Percentiles rank a stretch among this genome's conserved stretches.
phyloP scores from a whole-genome alignment of 2,113 vertebrate species.

The Stictonetta naevosa region DNA sequence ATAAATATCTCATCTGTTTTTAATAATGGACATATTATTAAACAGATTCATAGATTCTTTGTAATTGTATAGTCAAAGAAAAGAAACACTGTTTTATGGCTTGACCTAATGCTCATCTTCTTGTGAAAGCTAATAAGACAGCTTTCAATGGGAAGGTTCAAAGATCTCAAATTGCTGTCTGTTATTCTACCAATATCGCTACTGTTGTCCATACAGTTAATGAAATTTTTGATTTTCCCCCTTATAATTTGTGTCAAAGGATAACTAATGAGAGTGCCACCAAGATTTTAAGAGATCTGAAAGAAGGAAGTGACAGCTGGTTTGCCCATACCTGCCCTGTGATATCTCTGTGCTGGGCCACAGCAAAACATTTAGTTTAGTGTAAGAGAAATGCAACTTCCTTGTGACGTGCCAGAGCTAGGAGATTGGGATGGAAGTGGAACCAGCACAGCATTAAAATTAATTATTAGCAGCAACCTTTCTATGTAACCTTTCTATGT shows the following conservation, averaged over 20 bases:
- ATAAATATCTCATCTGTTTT: not conserved
- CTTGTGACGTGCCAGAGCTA: not conserved
- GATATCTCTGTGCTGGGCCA: not conserved
- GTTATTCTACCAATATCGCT: not conserved
- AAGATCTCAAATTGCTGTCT: not conserved
- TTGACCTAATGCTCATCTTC: not conserved
- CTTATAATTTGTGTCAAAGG: not conserved
- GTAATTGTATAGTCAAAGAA: not conserved
- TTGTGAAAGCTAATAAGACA: not conserved
- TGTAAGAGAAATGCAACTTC: not conserved
- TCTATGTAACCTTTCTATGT: too few relatives aligned
- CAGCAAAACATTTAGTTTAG: not conserved
- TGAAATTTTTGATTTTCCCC: not conserved
- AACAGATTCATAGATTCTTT: not conserved
- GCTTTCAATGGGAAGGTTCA: not conserved
- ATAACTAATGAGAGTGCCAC: not conserved
- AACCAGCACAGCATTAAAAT: not conserved
- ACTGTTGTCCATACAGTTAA: fast-evolving
- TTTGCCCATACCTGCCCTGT: not conserved
- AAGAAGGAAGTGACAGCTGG: fast-evolving
- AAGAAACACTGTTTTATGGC: not conserved
- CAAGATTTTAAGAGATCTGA: not conserved
- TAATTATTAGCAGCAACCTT: not conserved
- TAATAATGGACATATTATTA: not conserved
- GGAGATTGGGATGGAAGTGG: not conserved